These are phyloP conservation scores for Linnaemya vulpina DNA, from an alignment of 2,888 invertebrate species.

Conservation along the genomic window DNA sequence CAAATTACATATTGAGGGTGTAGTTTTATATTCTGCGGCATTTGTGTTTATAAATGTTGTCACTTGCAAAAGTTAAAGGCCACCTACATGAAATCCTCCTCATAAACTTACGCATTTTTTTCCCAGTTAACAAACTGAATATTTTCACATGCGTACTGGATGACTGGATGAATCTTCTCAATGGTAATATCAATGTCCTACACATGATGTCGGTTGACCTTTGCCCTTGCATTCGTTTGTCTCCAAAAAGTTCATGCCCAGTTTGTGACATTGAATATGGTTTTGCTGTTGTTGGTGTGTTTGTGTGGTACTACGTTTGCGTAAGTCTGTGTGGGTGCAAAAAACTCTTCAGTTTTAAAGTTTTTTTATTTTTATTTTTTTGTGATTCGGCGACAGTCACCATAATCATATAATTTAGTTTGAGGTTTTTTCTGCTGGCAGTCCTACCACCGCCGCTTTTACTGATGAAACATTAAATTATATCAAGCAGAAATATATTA, in stretches of 20 bases:
- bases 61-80: background rate
- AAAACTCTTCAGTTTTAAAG: constrained; percentile 31
- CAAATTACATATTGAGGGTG: background rate
- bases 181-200: constrained; percentile 54
- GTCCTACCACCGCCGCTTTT: background rate
- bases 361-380: constrained; percentile 3
- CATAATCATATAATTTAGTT: constrained; percentile 24
- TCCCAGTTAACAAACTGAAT: background rate
- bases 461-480: background rate
- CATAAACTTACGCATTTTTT: constrained; percentile 24
- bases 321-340: constrained; percentile 9
- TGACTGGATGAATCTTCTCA: constrained; percentile 20
- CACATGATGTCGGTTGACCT: constrained; percentile 67
- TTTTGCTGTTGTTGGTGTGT: background rate
- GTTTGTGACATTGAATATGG: constrained; percentile 3
- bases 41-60: background rate
- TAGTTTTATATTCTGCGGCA: background rate
- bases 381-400: constrained; percentile 43
- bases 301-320: background rate
- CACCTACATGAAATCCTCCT: constrained; percentile 39
- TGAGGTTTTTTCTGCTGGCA: constrained; percentile 1
- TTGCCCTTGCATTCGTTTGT: constrained; percentile 56
- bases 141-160: background rate
- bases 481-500: background rate
- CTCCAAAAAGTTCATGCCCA: constrained; percentile 54